Base-by-base conservation (phyloP, 2,888 invertebrate genomes). In the Hirtodrosophila cameraria region DNA sequence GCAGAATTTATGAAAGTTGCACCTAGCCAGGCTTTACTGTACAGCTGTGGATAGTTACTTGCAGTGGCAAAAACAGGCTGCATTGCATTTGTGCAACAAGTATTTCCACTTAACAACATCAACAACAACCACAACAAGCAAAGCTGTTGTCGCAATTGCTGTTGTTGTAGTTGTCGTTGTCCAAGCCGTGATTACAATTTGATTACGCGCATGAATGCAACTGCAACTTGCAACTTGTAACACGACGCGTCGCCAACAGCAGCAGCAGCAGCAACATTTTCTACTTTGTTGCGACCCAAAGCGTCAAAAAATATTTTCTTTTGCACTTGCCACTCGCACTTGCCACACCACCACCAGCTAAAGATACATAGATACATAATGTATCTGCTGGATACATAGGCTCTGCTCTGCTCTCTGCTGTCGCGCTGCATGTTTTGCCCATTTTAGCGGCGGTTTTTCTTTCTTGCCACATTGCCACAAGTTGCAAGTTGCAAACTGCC, bases 11-110 rank as follows among this genome's bases (percentile, higher is more conserved):
- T 20, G 38, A 18, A 42, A 23, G 58, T 50, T 53, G 45, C 43
- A 27, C 25, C 27, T 60, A 43, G 30, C 16, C 18, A 48, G 16
- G 49, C 48, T 54, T 53, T 31, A 82, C 83, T 82, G 87, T 85
- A 71, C 67, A 64, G 57, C 35, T 77, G 61, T 75, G 78, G 65
- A 62, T 79, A 61, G 59, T 61, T 55, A 50, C 70, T 59, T 39
- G 50, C 60, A 57, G 43, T 35, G 28, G 41, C 70, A 48, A 16
- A 52, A 59, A 53, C 69, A 63, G 78, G 67, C 71, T 87, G 83
- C 82, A 87, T 85, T 80, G 87, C 87, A 87, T 82, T 86, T 88
- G 84, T 77, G 85, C 87, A 86, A 88, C 88, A 86, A 86, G 87
- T 83, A 88, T 88, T 88, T 83, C 87, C 88, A 86, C 88, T 83